A percentile compares a stretch with the other conserved stretches of the same genome.
Conservation (phyloP, 2,888 invertebrate species). For the Melikaiella ostensackeni region DNA sequence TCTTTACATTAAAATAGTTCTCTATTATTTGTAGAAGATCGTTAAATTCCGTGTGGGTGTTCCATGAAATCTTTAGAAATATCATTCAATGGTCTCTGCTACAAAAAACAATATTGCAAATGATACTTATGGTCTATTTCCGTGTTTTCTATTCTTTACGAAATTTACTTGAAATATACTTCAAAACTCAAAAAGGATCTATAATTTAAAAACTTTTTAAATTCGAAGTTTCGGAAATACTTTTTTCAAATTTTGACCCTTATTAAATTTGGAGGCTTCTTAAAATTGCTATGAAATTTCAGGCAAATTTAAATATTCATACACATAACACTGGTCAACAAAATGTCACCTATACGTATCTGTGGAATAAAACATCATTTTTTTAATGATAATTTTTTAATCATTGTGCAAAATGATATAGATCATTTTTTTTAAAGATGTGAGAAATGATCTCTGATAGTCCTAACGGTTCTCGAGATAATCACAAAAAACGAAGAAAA, state of each 20-base stretch:
- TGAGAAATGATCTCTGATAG: no score
- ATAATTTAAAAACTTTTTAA: neutral
- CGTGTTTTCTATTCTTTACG: neutral
- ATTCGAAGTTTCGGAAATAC: neutral
- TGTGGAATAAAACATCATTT: no score
- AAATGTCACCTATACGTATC: no score
- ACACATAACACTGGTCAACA: no score
- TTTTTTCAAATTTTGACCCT: neutral
- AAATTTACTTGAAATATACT: neutral
- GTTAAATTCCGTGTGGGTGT: constrained; percentile 8
- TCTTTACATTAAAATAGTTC: constrained; percentile 24
- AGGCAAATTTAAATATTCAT: neutral
- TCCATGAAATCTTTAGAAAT: constrained; percentile 12
- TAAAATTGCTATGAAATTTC: neutral
- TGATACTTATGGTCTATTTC: neutral
- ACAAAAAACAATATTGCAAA: neutral
- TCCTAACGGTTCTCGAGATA: no score
- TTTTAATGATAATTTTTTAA: no score
- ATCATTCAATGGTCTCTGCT: neutral
- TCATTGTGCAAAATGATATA: no score
- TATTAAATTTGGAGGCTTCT: no score
- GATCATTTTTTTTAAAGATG: no score
- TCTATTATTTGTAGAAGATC: constrained; percentile 32
- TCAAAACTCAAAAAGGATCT: neutral
- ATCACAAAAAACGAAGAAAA: no score